Conservation (phyloP, 2,888 invertebrate genomes). For the Drepanosiphum platanoidis region DNA sequence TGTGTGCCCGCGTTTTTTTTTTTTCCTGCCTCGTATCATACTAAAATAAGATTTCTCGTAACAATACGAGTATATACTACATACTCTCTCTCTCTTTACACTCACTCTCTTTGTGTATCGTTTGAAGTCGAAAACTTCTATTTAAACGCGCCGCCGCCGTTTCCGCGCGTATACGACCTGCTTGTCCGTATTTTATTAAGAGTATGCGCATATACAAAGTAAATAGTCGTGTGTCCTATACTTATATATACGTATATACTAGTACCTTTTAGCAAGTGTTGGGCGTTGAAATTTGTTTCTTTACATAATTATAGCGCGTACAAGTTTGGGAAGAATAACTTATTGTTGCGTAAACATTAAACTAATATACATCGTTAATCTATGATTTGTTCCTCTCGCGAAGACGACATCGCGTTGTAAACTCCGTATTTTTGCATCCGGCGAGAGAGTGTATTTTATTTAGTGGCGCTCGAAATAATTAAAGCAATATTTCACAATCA, state of each 20-base stretch:
- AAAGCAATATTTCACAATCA: conserved; percentile 1
- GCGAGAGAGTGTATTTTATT: too few relatives aligned
- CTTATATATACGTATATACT: too few relatives aligned
- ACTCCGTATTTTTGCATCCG: too few relatives aligned
- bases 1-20: too few relatives aligned
- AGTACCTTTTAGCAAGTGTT: too few relatives aligned
- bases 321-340: neutral
- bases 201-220: neutral
- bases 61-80: too few relatives aligned
- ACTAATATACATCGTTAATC: neutral
- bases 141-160: neutral
- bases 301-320: too few relatives aligned
- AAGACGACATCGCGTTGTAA: neutral
- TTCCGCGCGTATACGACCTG: neutral
- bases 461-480: neutral
- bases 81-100: neutral
- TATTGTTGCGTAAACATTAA: neutral
- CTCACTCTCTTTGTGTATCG: neutral
- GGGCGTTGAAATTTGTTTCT: too few relatives aligned
- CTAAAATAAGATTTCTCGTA: conserved; percentile 41
- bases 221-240: too few relatives aligned
- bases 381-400: neutral
- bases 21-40: neutral
- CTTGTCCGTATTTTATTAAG: neutral
- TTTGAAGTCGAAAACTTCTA: conserved; percentile 32